Evolutionary conservation across 1,140 invertebrate species (phyloP), one percentile per base, ranked within the genome.

Genomic region (Cotesia vestalis): DNA sequence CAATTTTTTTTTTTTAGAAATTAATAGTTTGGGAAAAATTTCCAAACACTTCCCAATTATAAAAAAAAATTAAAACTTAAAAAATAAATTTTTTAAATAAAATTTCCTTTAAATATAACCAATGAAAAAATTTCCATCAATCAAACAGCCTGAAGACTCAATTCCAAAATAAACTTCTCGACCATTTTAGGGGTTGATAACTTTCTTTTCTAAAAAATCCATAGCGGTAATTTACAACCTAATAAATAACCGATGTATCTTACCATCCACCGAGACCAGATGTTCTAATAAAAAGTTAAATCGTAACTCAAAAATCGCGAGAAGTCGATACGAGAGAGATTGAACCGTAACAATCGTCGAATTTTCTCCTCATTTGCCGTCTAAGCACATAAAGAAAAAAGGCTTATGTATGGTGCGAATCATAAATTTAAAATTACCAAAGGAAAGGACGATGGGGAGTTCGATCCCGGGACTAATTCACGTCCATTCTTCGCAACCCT

Each of bases 401-500:
- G n/a, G 34, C 52, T n/a, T 53, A 72, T 57, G n/a, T 4, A 4
- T 40, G 35, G 55, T 4, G 72, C 35, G 53, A 74, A 69, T 78
- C 80, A 76, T 83, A 84, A 84, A 83, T 84, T 80, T 82, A 75
- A 74, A 80, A 79, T 78, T 76, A 73, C 68, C 67, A 59, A 66
- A 53, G 75, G 59, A 11, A 64, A 40, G 40, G 34, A 38, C 77
- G 77, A 80, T 80, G 80, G 78, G 78, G 81, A 67, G 71, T 83
- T 81, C 77, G 72, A 82, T 83, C 78, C 79, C 76, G 80, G 73
- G 77, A 82, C 77, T 82, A 83, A 84, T 83, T 83, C 76, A 63
- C 78, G 70, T 77, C 64, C 75, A 79, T 83, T 80, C 80, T 79
- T 72, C 70, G 60, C 75, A 76, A 80, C 79, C 78, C 76, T 76